phyloP scores from a whole-genome alignment of 2,797 vertebrate species.

The Thalassophryne amazonica region DNA sequence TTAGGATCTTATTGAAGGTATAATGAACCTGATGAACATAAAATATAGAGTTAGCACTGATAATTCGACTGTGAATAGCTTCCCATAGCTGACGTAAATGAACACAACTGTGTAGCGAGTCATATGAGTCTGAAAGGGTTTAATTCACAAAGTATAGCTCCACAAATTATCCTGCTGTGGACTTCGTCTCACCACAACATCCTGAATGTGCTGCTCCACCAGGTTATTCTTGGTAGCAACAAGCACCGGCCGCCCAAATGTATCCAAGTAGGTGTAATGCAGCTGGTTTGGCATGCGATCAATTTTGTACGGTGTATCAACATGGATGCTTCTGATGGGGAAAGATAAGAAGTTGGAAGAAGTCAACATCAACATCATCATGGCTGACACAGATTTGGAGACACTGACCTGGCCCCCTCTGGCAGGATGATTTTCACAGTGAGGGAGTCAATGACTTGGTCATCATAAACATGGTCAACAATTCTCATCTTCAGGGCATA shows the following conservation, averaged over 20 bases:
- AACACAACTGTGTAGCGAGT: too few species aligned
- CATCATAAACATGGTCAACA: slow-evolving; percentile 96
- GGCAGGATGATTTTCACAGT: slow-evolving; percentile 95
- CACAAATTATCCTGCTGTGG: not conserved
- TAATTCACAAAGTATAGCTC: too few species aligned
- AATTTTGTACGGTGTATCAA: slow-evolving; percentile 93
- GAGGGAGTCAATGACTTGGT: slow-evolving; percentile 93
- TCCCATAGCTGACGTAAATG: not conserved
- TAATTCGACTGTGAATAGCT: not conserved
- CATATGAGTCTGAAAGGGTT: too few species aligned
- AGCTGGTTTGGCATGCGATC: slow-evolving; percentile 87
- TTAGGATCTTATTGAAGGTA: slow-evolving; percentile 95
- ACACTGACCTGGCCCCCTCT: slow-evolving; percentile 93
- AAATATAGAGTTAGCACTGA: not conserved
- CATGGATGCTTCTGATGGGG: slow-evolving; percentile 86
- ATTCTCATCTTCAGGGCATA: slow-evolving; percentile 97
- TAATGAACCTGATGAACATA: slow-evolving; percentile 85
- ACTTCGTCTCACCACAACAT: slow-evolving; percentile 86
- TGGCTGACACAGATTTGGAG: not conserved
- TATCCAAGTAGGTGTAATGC: slow-evolving; percentile 97
- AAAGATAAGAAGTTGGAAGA: too few species aligned
- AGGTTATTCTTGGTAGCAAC: slow-evolving; percentile 93
- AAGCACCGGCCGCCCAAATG: slow-evolving; percentile 93
- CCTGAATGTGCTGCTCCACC: slow-evolving; percentile 98
- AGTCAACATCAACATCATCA: too few species aligned